Base-by-base conservation (phyloP, 2,888 invertebrate species). In the Chymomyza fuscimana region DNA sequence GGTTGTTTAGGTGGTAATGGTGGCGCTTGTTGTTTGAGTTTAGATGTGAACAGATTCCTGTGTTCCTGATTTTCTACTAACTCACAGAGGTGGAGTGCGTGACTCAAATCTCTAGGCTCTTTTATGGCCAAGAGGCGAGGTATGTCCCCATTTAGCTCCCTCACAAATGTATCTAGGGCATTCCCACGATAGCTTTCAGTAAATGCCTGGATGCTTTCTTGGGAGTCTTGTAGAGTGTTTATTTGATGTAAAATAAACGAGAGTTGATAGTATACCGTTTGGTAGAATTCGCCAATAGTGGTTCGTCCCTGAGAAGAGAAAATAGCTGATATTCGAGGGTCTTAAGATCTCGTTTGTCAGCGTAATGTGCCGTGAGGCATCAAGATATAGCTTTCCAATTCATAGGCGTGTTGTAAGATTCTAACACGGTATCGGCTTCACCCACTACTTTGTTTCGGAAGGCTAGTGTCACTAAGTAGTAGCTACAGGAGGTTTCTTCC, bases 211-310 rank as follows among this genome's bases (percentile, higher is more conserved):
- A 75, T 36, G n/a, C 76, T 25, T 32, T 82, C 79, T 5, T 16
- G 15, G 9, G 74, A 68, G 9, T 74, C 56, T 5, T 85, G 76
- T 65, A 80, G 72, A n/a, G 66, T 67, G 6, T 36, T 32, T 40
- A 81, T 63, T 70, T 84, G 79, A 65, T 80, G 81, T 25, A 82
- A 16, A 5, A 81, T 81, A 2, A 80, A 51, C 5, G 84, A 78
- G 2, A 77, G 60, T 16, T 82, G 75, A 1, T 74, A 51, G 46
- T 78, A 80, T 0, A 51, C 36, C 9, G 36, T 36, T 36, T 9
- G 36, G 29, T 81, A 81, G 36, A 77, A 81, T 64, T 36, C 6
- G 15, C 46, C 32, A 15, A 12, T 16, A n/a, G 52, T 52, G 3
- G 25, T 1, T 6, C 46, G 72, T 2, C 72, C 72, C 56, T 77